Conservation (phyloP, 37 sponge, comb jelly and placozoan genomes). For the Diacarnus erythraeanus region DNA sequence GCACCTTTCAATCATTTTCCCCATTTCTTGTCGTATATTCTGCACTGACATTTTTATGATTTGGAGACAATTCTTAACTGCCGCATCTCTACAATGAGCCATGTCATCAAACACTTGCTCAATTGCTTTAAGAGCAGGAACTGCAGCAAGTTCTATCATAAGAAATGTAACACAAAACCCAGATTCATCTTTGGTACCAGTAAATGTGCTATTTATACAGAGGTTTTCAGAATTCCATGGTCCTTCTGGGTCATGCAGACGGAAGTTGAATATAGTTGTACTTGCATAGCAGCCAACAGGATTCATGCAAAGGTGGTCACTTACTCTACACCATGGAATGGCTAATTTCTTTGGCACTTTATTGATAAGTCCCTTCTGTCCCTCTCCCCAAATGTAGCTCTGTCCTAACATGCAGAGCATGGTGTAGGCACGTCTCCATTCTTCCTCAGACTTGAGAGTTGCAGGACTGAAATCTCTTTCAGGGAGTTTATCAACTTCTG, state of each 20-base stretch:
- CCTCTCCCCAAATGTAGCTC: slow-evolving; percentile 64
- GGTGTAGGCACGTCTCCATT: slow-evolving; percentile 63
- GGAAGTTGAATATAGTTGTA: slow-evolving; percentile 56
- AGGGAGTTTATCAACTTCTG: slow-evolving; percentile 30
- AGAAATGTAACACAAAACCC: slow-evolving; percentile 62
- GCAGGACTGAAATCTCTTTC: slow-evolving; percentile 13
- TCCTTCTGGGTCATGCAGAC: slow-evolving; percentile 19
- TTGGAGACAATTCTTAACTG: slow-evolving; percentile 16
- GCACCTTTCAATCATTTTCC: slow-evolving; percentile 64
- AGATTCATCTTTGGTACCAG: slow-evolving; percentile 67
- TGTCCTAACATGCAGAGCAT: slow-evolving; percentile 44
- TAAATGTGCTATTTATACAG: slow-evolving; percentile 6
- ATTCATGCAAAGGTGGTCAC: slow-evolving; percentile 29
- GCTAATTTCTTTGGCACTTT: slow-evolving; percentile 42
- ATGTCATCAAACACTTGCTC: slow-evolving; percentile 14
- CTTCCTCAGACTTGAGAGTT: slow-evolving; percentile 23
- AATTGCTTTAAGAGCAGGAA: slow-evolving; percentile 39
- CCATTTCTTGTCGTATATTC: slow-evolving; percentile 36
- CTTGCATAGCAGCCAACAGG: slow-evolving; percentile 61
- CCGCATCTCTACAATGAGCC: slow-evolving; percentile 6
- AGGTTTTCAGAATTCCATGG: slow-evolving; percentile 43
- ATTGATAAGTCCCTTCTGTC: slow-evolving; percentile 39
- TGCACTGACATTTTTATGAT: slow-evolving; percentile 14
- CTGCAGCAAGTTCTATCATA: slow-evolving; percentile 53
- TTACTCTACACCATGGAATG: slow-evolving; percentile 54